Percentiles rank a stretch among this genome's conserved stretches.
These are phyloP conservation scores for Molossus molossus DNA, from an alignment of 2,797 vertebrate species.

Conservation along the genomic window DNA sequence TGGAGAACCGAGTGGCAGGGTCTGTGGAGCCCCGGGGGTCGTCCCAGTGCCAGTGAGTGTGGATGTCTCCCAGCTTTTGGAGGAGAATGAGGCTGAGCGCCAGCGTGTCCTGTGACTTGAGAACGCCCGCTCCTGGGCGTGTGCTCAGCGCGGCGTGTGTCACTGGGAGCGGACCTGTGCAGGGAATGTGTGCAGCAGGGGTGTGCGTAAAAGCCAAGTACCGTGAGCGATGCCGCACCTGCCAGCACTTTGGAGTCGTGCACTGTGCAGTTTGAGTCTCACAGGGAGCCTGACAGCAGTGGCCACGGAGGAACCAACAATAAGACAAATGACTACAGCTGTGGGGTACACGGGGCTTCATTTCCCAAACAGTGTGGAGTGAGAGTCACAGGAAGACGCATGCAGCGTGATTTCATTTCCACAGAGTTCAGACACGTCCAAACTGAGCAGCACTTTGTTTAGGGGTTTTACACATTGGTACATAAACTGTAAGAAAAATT, in stretches of 20 bases:
- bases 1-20: not conserved
- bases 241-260: not conserved
- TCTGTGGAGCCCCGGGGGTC: not conserved
- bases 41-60: not conserved
- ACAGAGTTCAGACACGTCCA: not conserved
- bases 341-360: not conserved
- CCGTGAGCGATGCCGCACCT: not conserved
- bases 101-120: not conserved
- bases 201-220: not conserved
- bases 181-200: not conserved
- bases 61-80: not conserved
- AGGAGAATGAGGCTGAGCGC: not conserved
- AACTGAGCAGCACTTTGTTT: not conserved
- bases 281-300: not conserved
- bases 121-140: not conserved
- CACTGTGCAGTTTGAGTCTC: not conserved
- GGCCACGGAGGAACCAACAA: not conserved
- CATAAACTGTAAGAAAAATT: not conserved
- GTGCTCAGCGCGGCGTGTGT: not conserved
- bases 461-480: not conserved
- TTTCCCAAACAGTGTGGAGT: not conserved
- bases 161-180: not conserved
- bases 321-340: not conserved
- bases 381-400: not conserved
- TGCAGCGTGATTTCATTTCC: not conserved